phyloP scores from a whole-genome alignment of 2,113 vertebrate species.

The Notothenia coriiceps region DNA sequence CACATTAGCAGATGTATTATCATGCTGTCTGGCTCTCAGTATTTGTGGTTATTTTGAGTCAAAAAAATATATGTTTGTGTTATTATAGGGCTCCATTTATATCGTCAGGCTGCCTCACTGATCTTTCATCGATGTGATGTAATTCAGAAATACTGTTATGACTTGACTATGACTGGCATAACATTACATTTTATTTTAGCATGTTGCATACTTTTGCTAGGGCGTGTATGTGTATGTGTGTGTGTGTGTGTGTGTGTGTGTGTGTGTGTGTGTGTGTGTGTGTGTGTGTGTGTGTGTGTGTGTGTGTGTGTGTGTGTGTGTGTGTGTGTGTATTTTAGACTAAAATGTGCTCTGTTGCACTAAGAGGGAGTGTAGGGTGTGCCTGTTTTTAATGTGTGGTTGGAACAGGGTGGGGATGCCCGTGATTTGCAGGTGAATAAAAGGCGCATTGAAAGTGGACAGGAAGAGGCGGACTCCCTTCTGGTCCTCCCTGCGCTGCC shows the following conservation, averaged over 20 bases:
- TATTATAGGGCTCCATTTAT: neutral
- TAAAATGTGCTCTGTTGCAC: conserved; percentile 35
- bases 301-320: conserved; percentile 35
- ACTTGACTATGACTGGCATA: too few species aligned
- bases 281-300: too few species aligned
- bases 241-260: too few species aligned
- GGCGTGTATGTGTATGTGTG: conserved; percentile 35
- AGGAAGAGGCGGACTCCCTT: conserved; percentile 46
- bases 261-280: too few species aligned
- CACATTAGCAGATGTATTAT: conserved; percentile 1
- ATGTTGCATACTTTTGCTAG: conserved; percentile 43
- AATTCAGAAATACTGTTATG: too few species aligned
- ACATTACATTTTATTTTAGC: conserved; percentile 24
- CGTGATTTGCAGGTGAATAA: conserved; percentile 76
- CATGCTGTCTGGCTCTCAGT: neutral
- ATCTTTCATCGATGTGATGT: neutral
- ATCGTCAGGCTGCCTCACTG: neutral
- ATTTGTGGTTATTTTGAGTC: conserved; percentile 1
- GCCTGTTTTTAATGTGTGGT: conserved; percentile 75
- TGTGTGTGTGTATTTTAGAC: conserved; percentile 32
- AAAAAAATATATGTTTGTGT: conserved; percentile 7
- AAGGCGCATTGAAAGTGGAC: conserved; percentile 76
- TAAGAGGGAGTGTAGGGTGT: conserved; percentile 68
- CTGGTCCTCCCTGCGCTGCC: conserved; percentile 27
- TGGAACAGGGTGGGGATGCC: conserved; percentile 75